Evolutionary conservation across 2,888 invertebrate species (phyloP), one percentile per base, ranked within the genome.

Genomic region (Chalcis sispes): DNA sequence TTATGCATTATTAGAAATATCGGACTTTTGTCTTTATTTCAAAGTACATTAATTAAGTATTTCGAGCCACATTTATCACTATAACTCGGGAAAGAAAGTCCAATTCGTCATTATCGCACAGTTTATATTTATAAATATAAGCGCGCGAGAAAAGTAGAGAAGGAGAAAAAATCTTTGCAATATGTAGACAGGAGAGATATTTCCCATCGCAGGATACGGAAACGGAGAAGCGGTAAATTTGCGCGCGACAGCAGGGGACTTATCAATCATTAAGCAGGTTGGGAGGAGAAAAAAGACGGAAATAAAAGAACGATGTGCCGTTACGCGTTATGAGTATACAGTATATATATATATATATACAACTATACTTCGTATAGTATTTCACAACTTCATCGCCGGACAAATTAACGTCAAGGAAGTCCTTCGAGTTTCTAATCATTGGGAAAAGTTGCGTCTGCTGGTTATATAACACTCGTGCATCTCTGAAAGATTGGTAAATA

Each of bases 181-280:
- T 48, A 36, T 50, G 50, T 52, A 70, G n/a, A n/a, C n/a, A n/a
- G n/a, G n/a, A n/a, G n/a, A n/a, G n/a, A n/a, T n/a, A n/a, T n/a
- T n/a, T n/a, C n/a, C n/a, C n/a, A n/a, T n/a, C n/a, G n/a, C n/a
- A n/a, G n/a, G n/a, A 5, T 40, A 1, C 10, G n/a, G 42, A n/a
- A 23, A 40, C 52, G 59, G 0, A 18, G 40, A 1, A 1, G 70
- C 61, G 20, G 61, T 62, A 64, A 56, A 72, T 64, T 72, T 46
- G 70, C 70, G 32, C 54, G 70, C 70, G 32, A 29, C 23, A 56
- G 40, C 46, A 18, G 46, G 32, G 46, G 36, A 52, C 4, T 56
- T 20, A 72, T 72, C 72, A 64, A 72, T 72, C 72, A 72, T 72
- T 72, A 72, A 54, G 1, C 1, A n/a, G 23, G 10, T 13, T 7